A percentile compares a stretch with the other conserved stretches of the same genome.
Evolutionary conservation across 2,888 invertebrate genomes (phyloP).

Genomic region (Deladenus siricidicola): DNA sequence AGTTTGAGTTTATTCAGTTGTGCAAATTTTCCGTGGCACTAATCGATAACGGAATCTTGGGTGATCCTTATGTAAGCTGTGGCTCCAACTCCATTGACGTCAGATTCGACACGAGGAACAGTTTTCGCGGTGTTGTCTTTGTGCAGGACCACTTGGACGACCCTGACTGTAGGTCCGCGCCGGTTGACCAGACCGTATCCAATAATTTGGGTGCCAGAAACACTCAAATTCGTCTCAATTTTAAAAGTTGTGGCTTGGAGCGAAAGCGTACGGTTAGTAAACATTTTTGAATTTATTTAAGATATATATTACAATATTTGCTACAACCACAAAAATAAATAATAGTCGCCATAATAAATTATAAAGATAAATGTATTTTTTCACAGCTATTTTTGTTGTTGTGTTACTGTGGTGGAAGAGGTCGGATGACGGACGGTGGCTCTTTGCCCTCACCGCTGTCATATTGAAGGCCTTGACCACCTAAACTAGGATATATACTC

Average conservation of each 20-base stretch:
- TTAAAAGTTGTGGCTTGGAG: conserved; percentile 44
- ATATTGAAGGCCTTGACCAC: neutral
- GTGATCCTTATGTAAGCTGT: conserved; percentile 48
- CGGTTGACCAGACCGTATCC: conserved; percentile 19
- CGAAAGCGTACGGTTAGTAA: conserved; percentile 35
- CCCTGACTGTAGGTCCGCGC: conserved; percentile 36
- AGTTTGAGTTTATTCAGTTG: too few relatives aligned
- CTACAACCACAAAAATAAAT: neutral
- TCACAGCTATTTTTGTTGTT: neutral
- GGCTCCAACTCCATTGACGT: conserved; percentile 44
- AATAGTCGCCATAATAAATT: neutral
- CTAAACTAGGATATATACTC: neutral
- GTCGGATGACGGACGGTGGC: conserved; percentile 9
- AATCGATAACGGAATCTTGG: conserved; percentile 39
- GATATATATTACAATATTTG: too few relatives aligned
- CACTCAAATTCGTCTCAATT: conserved; percentile 37
- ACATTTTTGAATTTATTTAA: too few relatives aligned
- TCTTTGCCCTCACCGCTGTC: conserved; percentile 1
- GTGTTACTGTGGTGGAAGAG: conserved; percentile 1
- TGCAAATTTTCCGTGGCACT: conserved; percentile 1
- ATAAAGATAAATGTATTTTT: too few relatives aligned
- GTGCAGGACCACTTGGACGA: conserved; percentile 45
- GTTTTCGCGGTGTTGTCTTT: conserved; percentile 44
- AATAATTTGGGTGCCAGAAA: conserved; percentile 19
- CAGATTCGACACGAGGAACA: conserved; percentile 44